Percentiles rank a stretch among this genome's conserved stretches.
Conservation (phyloP, 2,797 vertebrate species). For the Sorex maritimensis region DNA sequence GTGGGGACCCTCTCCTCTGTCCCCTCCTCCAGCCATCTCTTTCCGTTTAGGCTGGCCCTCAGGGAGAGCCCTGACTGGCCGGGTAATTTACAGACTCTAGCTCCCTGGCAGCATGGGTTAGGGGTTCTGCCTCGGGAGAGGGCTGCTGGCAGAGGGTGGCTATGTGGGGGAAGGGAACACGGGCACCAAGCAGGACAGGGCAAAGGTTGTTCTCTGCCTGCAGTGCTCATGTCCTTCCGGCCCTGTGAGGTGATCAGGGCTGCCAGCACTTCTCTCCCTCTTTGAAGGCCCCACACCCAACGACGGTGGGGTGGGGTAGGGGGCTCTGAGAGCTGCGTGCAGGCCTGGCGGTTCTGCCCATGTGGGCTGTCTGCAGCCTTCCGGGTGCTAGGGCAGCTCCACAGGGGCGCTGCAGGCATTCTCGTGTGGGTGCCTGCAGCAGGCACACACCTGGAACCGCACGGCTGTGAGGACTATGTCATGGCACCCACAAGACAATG, state of each 20-base stretch:
- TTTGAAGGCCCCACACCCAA: no score
- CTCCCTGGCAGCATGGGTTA: no score
- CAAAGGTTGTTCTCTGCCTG: neutral
- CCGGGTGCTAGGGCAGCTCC: no score
- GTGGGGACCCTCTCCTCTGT: neutral
- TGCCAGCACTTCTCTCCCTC: neutral
- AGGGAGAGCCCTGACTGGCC: no score
- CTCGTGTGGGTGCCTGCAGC: neutral
- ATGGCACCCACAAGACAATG: neutral
- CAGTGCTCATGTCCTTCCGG: neutral
- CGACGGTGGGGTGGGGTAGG: no score
- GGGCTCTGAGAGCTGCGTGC: no score
- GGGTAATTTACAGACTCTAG: neutral
- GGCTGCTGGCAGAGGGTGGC: neutral
- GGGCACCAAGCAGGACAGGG: neutral
- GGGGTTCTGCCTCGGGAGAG: fast-evolving
- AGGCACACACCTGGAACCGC: neutral
- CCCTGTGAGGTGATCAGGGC: neutral
- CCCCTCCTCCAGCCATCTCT: neutral
- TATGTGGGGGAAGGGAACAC: neutral
- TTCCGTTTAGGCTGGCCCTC: neutral
- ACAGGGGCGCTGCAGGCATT: no score
- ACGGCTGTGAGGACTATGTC: fast-evolving
- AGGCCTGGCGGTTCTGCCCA: no score
- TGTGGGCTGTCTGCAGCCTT: no score